These are phyloP conservation scores for Machaerirhynchus nigripectus DNA, from an alignment of 2,113 vertebrate genomes.

Conservation along the genomic window DNA sequence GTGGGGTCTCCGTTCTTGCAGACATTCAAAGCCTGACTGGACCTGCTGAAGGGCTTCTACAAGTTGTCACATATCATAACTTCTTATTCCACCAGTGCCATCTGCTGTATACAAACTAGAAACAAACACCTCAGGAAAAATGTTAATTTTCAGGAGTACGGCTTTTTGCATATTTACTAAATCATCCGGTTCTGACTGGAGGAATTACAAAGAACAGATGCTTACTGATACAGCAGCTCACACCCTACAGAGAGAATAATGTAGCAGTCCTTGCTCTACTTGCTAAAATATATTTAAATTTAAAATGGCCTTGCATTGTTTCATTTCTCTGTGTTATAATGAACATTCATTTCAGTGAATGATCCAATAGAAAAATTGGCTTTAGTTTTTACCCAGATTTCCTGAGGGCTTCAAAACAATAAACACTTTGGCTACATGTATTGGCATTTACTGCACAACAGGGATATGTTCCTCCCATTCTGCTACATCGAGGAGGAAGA, in stretches of 20 bases:
- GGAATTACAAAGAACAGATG: constrained; percentile 75
- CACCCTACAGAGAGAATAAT: constrained; percentile 74
- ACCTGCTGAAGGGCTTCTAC: not conserved
- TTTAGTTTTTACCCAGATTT: constrained; percentile 45
- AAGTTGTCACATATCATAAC: not conserved
- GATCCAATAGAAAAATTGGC: constrained; percentile 56
- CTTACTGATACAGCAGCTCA: constrained; percentile 48
- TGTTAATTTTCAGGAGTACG: constrained; percentile 16
- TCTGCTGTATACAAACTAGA: constrained; percentile 16
- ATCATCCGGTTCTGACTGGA: constrained; percentile 62
- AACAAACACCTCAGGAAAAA: constrained; percentile 56
- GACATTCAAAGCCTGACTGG: not conserved
- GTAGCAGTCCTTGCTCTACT: constrained; percentile 53
- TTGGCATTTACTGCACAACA: constrained; percentile 19
- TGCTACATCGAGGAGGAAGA: constrained; percentile 38
- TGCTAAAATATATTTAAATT: constrained; percentile 70
- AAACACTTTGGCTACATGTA: constrained; percentile 42
- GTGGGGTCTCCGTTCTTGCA: not conserved
- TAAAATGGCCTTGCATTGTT: constrained; percentile 68
- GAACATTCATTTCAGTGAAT: constrained; percentile 60
- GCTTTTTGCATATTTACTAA: constrained; percentile 64
- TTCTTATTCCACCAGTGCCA: constrained; percentile 62
- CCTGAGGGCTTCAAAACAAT: constrained; percentile 63
- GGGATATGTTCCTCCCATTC: constrained; percentile 32
- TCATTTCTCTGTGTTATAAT: constrained; percentile 59